These are phyloP conservation scores for Dicyrtoma fusca DNA, from an alignment of 2,888 invertebrate species.

Conservation along the genomic window DNA sequence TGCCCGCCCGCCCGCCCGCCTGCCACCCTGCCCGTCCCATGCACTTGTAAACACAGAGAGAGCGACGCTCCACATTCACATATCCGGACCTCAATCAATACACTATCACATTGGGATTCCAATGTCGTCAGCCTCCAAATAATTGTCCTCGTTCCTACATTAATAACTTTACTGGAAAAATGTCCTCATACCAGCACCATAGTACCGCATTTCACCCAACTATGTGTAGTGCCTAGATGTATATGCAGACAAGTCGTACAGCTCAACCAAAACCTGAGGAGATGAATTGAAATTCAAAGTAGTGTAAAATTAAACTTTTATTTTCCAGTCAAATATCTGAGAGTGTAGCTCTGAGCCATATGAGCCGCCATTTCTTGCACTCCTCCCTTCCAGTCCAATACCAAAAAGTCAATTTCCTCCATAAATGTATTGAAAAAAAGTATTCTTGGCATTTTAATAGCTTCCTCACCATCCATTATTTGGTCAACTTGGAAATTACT, in stretches of 20 bases:
- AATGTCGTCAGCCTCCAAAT: conserved; percentile 39
- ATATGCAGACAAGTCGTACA: neutral
- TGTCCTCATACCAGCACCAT: conserved; percentile 23
- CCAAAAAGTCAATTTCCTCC: neutral
- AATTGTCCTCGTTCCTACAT: conserved; percentile 37
- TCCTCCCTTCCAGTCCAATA: too few relatives aligned
- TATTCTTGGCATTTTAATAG: neutral
- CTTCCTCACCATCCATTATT: neutral
- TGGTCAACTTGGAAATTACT: too few relatives aligned
- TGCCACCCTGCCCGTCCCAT: conserved; percentile 35
- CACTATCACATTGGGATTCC: conserved; percentile 40
- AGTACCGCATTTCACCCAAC: neutral
- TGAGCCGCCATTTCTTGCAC: too few relatives aligned
- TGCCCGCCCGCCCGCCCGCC: conserved; percentile 47
- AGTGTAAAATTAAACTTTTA: conserved; percentile 25
- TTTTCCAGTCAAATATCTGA: neutral
- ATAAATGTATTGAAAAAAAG: neutral
- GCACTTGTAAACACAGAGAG: neutral
- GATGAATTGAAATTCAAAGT: conserved; percentile 28
- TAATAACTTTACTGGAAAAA: conserved; percentile 35
- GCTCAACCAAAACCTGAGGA: neutral
- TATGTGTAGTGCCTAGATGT: neutral
- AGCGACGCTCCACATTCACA: conserved; percentile 26
- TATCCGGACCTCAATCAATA: conserved; percentile 42
- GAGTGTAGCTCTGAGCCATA: too few relatives aligned